phyloP scores from a whole-genome alignment of 2,113 vertebrate species.

The Xenopus laevis region DNA sequence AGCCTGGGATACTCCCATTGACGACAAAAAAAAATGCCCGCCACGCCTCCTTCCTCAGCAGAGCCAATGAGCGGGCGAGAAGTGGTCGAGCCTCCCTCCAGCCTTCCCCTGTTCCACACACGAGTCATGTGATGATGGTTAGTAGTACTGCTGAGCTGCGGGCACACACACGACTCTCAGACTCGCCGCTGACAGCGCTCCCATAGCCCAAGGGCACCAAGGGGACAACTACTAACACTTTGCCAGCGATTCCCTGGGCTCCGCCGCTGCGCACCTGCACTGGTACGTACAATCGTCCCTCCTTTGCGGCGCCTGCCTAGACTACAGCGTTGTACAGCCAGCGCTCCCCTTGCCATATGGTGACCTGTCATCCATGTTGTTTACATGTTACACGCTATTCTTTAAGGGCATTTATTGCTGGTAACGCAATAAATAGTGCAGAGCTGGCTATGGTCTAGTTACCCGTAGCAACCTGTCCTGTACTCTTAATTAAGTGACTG shows the following conservation, averaged over 20 bases:
- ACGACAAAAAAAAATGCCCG: slow-evolving; percentile 47
- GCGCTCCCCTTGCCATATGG: slow-evolving; percentile 16
- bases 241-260: slow-evolving; percentile 8
- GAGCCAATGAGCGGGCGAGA: slow-evolving; percentile 68
- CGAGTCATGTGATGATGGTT: slow-evolving; percentile 62
- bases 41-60: slow-evolving; percentile 54
- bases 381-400: neutral
- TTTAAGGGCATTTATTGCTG: neutral
- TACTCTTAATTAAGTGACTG: no score
- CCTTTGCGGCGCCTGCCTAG: no score
- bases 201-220: slow-evolving; percentile 4
- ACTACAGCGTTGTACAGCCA: no score
- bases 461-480: no score
- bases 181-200: slow-evolving; percentile 60
- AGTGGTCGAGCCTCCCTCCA: slow-evolving; percentile 82
- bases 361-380: slow-evolving; percentile 7
- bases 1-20: slow-evolving; percentile 49
- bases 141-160: slow-evolving; percentile 65
- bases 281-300: slow-evolving; percentile 14
- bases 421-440: no score
- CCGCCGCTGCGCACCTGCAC: slow-evolving; percentile 23
- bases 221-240: neutral
- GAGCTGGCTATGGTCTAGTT: no score
- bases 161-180: slow-evolving; percentile 51
- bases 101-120: slow-evolving; percentile 64